These are phyloP conservation scores for Petrophora chlorosata DNA, from an alignment of 2,888 invertebrate species.

Conservation along the genomic window DNA sequence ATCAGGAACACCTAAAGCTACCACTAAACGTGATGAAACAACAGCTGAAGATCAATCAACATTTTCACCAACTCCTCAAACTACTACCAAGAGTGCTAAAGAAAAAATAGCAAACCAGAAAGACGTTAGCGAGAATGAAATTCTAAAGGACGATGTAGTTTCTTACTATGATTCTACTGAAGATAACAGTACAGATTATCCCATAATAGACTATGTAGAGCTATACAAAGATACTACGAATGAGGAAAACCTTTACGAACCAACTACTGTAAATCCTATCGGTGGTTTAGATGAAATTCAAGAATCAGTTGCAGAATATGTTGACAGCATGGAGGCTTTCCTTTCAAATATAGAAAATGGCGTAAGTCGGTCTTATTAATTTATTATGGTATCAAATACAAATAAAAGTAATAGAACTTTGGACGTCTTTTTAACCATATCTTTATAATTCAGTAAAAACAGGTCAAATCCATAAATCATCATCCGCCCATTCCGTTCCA, in stretches of 20 bases:
- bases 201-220: conserved; percentile 66
- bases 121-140: conserved; percentile 20
- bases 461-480: too few relatives aligned
- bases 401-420: too few relatives aligned
- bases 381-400: too few relatives aligned
- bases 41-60: too few relatives aligned
- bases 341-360: conserved; percentile 9
- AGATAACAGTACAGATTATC: conserved; percentile 68
- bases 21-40: conserved; percentile 3
- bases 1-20: neutral
- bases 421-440: too few relatives aligned
- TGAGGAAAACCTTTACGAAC: conserved; percentile 51
- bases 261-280: conserved; percentile 34
- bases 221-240: conserved; percentile 71
- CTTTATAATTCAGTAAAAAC: too few relatives aligned
- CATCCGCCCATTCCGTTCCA: too few relatives aligned
- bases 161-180: conserved; percentile 47
- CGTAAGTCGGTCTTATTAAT: conserved; percentile 11
- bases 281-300: conserved; percentile 11
- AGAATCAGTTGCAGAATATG: conserved; percentile 11
- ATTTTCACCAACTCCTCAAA: neutral
- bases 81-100: conserved; percentile 1
- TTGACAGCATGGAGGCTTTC: conserved; percentile 9
- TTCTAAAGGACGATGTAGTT: conserved; percentile 14
- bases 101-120: conserved; percentile 12